phyloP scores from a whole-genome alignment of 2,888 invertebrate genomes.

The Litoditis marina region DNA sequence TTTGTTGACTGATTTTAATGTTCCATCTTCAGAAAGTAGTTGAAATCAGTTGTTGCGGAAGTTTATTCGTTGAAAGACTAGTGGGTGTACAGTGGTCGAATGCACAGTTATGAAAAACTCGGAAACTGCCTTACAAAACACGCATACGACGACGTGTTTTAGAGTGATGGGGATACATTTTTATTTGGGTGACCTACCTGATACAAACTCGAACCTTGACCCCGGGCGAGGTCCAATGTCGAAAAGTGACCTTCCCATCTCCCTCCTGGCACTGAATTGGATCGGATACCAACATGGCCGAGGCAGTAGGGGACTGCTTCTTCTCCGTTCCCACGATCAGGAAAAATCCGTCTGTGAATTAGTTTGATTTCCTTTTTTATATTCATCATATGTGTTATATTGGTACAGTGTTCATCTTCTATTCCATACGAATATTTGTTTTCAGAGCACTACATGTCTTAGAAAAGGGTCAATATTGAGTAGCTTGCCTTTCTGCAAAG shows the following conservation, averaged over 20 bases:
- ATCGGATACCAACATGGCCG: constrained; percentile 28
- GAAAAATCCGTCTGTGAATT: constrained; percentile 42
- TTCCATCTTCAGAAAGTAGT: too few species aligned
- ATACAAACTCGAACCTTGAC: constrained; percentile 51
- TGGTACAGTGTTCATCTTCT: not conserved
- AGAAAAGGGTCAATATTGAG: not conserved
- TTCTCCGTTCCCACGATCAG: constrained; percentile 43
- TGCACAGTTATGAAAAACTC: too few species aligned
- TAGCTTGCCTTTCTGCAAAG: too few species aligned
- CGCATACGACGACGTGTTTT: too few species aligned
- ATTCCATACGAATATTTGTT: too few species aligned
- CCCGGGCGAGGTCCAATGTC: constrained; percentile 51
- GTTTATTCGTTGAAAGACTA: too few species aligned
- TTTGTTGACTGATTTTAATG: too few species aligned
- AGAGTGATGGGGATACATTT: too few species aligned
- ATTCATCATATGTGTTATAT: not conserved
- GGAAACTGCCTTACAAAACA: too few species aligned
- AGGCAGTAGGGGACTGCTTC: constrained; percentile 5
- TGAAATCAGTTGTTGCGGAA: too few species aligned
- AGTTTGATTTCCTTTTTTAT: not conserved
- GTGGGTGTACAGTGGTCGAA: too few species aligned
- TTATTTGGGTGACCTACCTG: too few species aligned
- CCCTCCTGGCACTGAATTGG: constrained; percentile 55
- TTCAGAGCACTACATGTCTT: not conserved
- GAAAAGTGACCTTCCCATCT: constrained; percentile 45